Evolutionary conservation across 2,888 invertebrate species (phyloP), one percentile per base, ranked within the genome.

Genomic region (Brachylomia viminalis): DNA sequence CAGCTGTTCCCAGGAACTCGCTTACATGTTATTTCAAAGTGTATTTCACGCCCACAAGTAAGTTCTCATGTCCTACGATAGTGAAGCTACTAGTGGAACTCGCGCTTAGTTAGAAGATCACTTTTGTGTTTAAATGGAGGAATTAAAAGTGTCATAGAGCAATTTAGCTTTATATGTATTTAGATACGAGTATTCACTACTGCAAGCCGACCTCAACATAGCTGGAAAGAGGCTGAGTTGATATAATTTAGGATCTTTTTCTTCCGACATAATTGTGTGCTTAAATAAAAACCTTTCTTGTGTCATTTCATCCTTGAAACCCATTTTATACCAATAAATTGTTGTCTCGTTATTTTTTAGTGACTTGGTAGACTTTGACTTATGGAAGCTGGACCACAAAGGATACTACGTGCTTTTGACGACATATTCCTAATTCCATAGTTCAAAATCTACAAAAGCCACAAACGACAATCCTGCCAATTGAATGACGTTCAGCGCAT

Each of bases 1-100:
- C 91, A 92, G 88, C 90, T 90, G 91, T 87, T 88, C 77, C 86
- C 75, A 74, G 83, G 68, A 88, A 89, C 82, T 87, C 77, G 84
- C 86, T 84, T 87, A 87, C 89, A 88, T 89, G 88, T 88, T 89
- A 89, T 88, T 88, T 85, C 88, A 86, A 88, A 89, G 83, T 86
- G 86, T 87, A 87, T 87, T 89, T 88, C 83, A 86, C 80, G 84
- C 86, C 85, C 86, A 84, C 86, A 86, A 87, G 86, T 86, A 86
- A 80, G 85, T 83, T 61, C 79, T 84, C 65, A 66, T 75, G 82
- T 82, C 77, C 75, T 81, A 58, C 68, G 68, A 84, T 75, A 76
- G 72, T 65, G 11, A 42, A 38, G 49, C 13, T 87, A 86, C 86
- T 83, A 80, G 27, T 74, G 81, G 15, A 82, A 84, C 84, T 84